Base-by-base conservation (phyloP, 2,888 invertebrate genomes). In the Rhyacophila evoluta region DNA sequence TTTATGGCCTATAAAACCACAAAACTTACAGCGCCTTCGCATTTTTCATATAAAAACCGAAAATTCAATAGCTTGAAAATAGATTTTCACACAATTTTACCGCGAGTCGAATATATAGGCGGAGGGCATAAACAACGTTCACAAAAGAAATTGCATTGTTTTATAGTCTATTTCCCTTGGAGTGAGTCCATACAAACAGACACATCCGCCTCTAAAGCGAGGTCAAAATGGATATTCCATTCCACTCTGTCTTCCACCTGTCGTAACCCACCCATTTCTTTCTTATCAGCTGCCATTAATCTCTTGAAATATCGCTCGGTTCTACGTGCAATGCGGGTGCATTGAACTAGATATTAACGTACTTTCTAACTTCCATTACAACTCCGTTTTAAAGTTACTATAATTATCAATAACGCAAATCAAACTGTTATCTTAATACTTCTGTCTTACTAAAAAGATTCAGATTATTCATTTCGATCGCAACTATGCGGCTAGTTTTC, bases 211-310 rank as follows among this genome's bases (percentile, higher is more conserved):
- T 55, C 19, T 25, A 55, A 55, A 55, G 55, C 55, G 55, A 55
- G 55, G 55, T 55, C 55, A 55, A 55, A 55, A 55, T 55, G 55
- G 55, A 25, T 55, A 55, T 55, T 19, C 55, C 55, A 55, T 55
- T 55, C 55, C 55, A 55, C 15, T 69, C 11, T 69, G 69, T 29
- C 69, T 28, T 69, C 29, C 29, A 28, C 28, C 69, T 69, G 69
- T 28, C 69, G 69, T 29, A 28, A 10, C 29, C 69, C 5, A 28
- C 19, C 55, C 25, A 55, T 55, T 55, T 6, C 55, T 69, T 69
- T n/a, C 69, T 69, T 69, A 69, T 69, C 69, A 29, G 28, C 15
- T 12, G 29, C 69, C 69, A 33, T 69, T 69, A 69, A 69, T 69
- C 69, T 69, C 29, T 28, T 69, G 29, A 33, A 69, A 33, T 33